Conservation (phyloP, 1,140 invertebrate genomes). For the Limonius californicus region DNA sequence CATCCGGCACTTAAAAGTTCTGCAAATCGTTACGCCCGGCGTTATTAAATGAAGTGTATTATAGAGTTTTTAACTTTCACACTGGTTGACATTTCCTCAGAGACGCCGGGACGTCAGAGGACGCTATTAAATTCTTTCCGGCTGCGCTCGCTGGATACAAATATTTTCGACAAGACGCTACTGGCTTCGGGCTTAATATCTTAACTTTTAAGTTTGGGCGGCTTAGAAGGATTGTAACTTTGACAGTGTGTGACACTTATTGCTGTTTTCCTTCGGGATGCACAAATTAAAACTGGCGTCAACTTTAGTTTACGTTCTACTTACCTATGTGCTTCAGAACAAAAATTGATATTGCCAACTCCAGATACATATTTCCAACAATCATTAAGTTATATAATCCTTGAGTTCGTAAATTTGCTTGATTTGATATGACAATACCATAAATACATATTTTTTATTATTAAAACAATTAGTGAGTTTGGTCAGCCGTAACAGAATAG, state of each 20-base stretch:
- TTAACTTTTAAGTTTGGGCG: too few relatives aligned
- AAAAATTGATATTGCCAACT: background rate
- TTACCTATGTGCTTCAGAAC: background rate
- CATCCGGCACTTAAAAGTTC: background rate
- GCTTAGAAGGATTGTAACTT: too few relatives aligned
- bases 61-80: background rate
- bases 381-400: too few relatives aligned
- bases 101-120: conserved; percentile 1
- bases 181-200: background rate
- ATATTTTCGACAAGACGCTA: background rate
- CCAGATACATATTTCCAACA: too few relatives aligned
- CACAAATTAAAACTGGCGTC: too few relatives aligned
- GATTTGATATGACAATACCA: background rate
- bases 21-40: background rate
- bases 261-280: too few relatives aligned
- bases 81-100: background rate
- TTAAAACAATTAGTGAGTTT: too few relatives aligned
- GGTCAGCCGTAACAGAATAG: too few relatives aligned
- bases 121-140: background rate
- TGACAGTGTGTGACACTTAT: too few relatives aligned
- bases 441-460: too few relatives aligned
- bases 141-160: background rate
- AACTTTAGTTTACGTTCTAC: background rate
- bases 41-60: background rate
- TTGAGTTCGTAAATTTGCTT: too few relatives aligned